Evolutionary conservation across 2,113 vertebrate species (phyloP), one percentile per base, ranked within the genome.

Genomic region (Dicentrarchus labrax): DNA sequence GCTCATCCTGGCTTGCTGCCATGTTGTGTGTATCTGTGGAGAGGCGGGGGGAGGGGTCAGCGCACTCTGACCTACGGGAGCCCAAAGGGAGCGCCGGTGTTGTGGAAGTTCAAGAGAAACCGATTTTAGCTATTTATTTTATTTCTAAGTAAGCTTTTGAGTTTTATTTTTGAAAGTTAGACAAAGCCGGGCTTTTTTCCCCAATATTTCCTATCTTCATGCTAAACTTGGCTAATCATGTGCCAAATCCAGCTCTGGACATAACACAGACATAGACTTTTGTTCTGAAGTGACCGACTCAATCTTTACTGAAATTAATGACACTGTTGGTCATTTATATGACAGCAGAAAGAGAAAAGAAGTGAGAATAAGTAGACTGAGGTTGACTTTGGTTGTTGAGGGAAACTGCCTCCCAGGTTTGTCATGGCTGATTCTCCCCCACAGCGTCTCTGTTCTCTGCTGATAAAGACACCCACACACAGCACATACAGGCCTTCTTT

Each of bases 401-500:
- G 56, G 60, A 77, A 71, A 80, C 50, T 53, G 76, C 80, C 74
- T 85, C 51, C 22, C 13, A 64, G 78, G 76, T 88, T 87, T 64
- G 83, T 86, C 76, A 83, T 43, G 79, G 84, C 54, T 64, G 75
- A 17, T 75, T 84, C 30, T 76, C 41, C 76, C 82, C 76, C 75
- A 22, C 75, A 81, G 86, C 77, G 48, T 70, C 86, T 79, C 91
- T 90, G 92, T 82, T 85, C 47, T 51, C 21, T 15, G 77, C 80
- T 88, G 90, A 93, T 92, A 93, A 90, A 85, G 66, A 62, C 48
- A 43, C 60, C 73, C 38, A 68, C 30, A 8, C 54, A 69, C 65
- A 67, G n/a, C 50, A 53, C 17, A n/a, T 57, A n/a, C 24, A n/a
- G 12, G 21, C 36, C 22, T 39, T n/a, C 54, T 16, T 21, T 51